Evolutionary conservation across 35 echinoderm and acorn worm genomes (phyloP).

Genomic region (Acanthaster planci): DNA sequence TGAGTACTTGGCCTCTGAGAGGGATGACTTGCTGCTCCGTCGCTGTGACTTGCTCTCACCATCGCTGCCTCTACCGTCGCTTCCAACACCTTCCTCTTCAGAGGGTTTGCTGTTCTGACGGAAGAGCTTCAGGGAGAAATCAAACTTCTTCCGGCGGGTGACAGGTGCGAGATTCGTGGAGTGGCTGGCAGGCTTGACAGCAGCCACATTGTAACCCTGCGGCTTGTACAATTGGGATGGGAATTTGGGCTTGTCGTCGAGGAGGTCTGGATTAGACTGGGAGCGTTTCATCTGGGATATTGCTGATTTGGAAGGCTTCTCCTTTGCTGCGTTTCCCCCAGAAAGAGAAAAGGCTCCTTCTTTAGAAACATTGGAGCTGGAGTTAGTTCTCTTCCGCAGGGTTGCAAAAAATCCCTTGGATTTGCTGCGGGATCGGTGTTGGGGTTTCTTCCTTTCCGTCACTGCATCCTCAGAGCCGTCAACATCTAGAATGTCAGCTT

Average conservation of each 20-base stretch:
- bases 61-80: not conserved
- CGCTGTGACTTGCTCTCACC: not conserved
- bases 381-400: constrained; percentile 39
- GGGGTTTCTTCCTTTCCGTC: constrained; percentile 18
- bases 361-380: not conserved
- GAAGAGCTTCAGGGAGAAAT: constrained; percentile 32
- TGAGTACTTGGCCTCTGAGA: not conserved
- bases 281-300: constrained; percentile 29
- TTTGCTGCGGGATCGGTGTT: constrained; percentile 40
- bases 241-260: not conserved
- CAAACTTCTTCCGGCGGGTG: constrained; percentile 33
- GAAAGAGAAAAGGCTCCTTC: not conserved
- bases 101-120: constrained; percentile 30
- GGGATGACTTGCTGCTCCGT: not conserved
- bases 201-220: not conserved
- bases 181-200: constrained; percentile 33
- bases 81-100: not conserved
- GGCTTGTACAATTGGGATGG: not conserved
- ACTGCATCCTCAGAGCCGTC: not conserved
- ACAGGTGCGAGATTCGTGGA: not conserved
- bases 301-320: not conserved
- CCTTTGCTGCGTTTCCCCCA: not conserved
- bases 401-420: constrained; percentile 20
- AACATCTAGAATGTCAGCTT: not conserved
- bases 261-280: constrained; percentile 48